Percentiles rank a stretch among this genome's conserved stretches.
Evolutionary conservation across 2,797 vertebrate species (phyloP).

Genomic region (Amblyraja radiata): DNA sequence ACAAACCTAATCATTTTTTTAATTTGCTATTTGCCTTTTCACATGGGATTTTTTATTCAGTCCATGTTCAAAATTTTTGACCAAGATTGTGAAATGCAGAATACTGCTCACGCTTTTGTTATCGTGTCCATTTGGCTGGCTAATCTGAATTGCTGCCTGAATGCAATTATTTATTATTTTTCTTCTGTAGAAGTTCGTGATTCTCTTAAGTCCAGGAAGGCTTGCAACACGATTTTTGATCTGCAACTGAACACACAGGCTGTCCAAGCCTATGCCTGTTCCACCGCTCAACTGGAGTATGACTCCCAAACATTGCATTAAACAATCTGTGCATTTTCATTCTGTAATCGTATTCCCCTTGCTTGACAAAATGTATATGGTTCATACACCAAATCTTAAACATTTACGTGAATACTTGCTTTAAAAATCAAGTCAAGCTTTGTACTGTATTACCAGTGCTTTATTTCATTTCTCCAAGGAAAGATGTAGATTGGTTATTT

Average conservation of each 20-base stretch:
- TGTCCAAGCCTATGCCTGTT: not conserved
- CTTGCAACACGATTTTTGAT: not conserved
- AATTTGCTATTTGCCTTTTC: conserved; percentile 14
- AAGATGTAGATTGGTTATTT: too few relatives aligned
- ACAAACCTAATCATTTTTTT: not conserved
- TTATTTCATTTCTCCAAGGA: too few relatives aligned
- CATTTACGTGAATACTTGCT: not conserved
- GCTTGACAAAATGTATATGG: not conserved
- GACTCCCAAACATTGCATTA: too few relatives aligned
- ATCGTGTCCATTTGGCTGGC: conserved; percentile 55
- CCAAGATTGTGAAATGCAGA: not conserved
- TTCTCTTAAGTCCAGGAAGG: not conserved
- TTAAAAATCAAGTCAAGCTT: not conserved
- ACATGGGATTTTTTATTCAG: not conserved
- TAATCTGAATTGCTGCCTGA: conserved; percentile 69
- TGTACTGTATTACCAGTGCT: too few relatives aligned
- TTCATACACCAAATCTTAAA: not conserved
- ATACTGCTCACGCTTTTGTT: not conserved
- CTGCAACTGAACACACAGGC: not conserved
- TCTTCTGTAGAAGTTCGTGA: conserved; percentile 55
- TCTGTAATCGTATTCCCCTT: not conserved
- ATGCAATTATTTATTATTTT: conserved; percentile 70
- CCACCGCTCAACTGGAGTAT: not conserved
- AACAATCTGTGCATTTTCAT: not conserved
- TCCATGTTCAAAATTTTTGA: not conserved